Evolutionary conservation across 2,113 vertebrate species (phyloP), one percentile per base, ranked within the genome.

Genomic region (Lycaon pictus): DNA sequence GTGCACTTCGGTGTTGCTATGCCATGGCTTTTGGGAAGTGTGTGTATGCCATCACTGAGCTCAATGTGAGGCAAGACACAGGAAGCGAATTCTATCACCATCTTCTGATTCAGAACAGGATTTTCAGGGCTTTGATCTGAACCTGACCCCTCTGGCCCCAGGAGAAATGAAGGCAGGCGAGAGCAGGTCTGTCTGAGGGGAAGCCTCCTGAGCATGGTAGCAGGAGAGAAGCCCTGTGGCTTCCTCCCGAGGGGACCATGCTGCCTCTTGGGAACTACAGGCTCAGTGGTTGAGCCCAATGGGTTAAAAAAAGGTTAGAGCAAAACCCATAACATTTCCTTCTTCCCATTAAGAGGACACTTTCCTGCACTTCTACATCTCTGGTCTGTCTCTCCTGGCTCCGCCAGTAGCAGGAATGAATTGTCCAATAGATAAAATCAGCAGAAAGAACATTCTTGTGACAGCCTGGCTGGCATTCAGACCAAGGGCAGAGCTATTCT

Each of bases 361-460:
- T 2, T 56, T 23, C 2, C n/a, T 19, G 43, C 5, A 5, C 23
- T 22, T 20, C 7, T 7, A 17, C 2, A 10, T 8, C 56, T 60
- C 27, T 56, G 32, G 25, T 11, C 76, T 1, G 56, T 55, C 90
- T 20, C 48, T 55, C 11, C 16, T 48, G 35, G 32, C 9, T 43
- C 20, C 0, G 16, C 25, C 15, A 9, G 43, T 0, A 2, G 13
- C 79, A 37, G 27, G 19, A 48, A 63, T 22, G 11, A 65, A 29
- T 16, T 3, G 53, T 2, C 58, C 11, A 16, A 29, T 3, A 13
- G 55, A 51, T 48, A 48, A 51, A 81, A 65, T 43, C 60, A 58
- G 43, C 60, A 65, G 17, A 62, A 20, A 2, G 13, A 48, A 32
- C 53, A 35, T 32, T 82, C 8, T 10, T 17, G 58, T 53, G 60